These are phyloP conservation scores for Aphrophora alni DNA, from an alignment of 2,888 invertebrate genomes.

Conservation along the genomic window DNA sequence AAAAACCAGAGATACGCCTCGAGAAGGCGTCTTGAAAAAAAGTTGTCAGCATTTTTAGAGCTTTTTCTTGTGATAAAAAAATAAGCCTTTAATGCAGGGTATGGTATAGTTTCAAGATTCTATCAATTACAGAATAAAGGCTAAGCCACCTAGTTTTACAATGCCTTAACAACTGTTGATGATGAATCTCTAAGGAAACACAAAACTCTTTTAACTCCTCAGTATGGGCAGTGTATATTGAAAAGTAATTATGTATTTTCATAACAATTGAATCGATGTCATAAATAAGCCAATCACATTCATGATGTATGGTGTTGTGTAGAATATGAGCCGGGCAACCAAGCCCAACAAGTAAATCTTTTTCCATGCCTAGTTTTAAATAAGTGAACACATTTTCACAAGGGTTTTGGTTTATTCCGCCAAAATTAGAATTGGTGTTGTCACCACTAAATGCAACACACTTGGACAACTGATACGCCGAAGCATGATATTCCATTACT, in stretches of 20 bases:
- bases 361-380: background rate
- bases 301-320: constrained; percentile 53
- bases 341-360: constrained; percentile 44
- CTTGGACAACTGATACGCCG: constrained; percentile 34
- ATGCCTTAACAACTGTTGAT: constrained; percentile 48
- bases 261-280: constrained; percentile 53
- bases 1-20: no score
- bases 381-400: constrained; percentile 46
- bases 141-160: constrained; percentile 52
- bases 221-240: background rate
- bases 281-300: constrained; percentile 52
- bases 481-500: no score
- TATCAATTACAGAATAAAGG: constrained; percentile 28
- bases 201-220: constrained; percentile 54
- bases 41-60: no score
- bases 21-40: no score
- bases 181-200: constrained; percentile 49
- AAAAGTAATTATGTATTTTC: constrained; percentile 49
- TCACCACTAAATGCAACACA: constrained; percentile 24
- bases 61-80: no score
- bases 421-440: constrained; percentile 40
- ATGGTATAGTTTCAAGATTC: no score
- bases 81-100: no score
- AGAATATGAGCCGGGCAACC: constrained; percentile 55
- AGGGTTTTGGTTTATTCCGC: constrained; percentile 18